Evolutionary conservation across 2,113 vertebrate species (phyloP), one percentile per base, ranked within the genome.

Genomic region (Eretmochelys imbricata): DNA sequence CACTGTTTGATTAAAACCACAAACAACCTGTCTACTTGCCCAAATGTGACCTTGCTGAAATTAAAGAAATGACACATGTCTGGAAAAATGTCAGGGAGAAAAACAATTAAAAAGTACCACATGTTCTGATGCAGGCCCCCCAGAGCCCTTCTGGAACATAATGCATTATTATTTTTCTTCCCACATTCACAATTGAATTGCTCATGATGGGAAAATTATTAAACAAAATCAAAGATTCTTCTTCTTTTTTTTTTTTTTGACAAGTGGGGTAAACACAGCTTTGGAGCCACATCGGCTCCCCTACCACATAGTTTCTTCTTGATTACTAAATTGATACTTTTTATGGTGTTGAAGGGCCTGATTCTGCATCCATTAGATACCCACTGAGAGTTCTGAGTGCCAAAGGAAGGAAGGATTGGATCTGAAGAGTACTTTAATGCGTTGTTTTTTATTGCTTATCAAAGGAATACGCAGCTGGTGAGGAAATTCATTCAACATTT

Each of bases 11-110:
- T 87, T 88, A 62, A 82, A 94, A 94, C 27, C 93, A 65, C 10
- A 79, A 46, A 49, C 75, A 87, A 59, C 75, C 91, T 96, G 85
- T 89, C 95, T 92, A 85, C 93, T 91, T 93, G 84, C 62, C 79
- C 89, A 91, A 53, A 76, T 91, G 75, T 88, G 78, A 54, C 78
- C 79, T 49, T n/a, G 57, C 69, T 76, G 87, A 92, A 65, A 82
- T 59, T 57, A 62, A 10, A 78, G 54, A 94, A 96, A 94, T 87
- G 51, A 87, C 91, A 94, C 89, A 10, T 22, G 22, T 59, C 57
- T 92, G 79, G 80, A 93, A 94, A 59, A 17, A 8, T 20, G 27
- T 82, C 51, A 49, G 46, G 24, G 65, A 89, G 84, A 20, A 93
- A 90, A 94, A 79, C 10, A 55, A 51, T 88, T 80, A 48, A 62